A percentile compares a stretch with the other conserved stretches of the same genome.
Evolutionary conservation across 2,113 vertebrate species (phyloP).

Genomic region (Calidris pugnax): DNA sequence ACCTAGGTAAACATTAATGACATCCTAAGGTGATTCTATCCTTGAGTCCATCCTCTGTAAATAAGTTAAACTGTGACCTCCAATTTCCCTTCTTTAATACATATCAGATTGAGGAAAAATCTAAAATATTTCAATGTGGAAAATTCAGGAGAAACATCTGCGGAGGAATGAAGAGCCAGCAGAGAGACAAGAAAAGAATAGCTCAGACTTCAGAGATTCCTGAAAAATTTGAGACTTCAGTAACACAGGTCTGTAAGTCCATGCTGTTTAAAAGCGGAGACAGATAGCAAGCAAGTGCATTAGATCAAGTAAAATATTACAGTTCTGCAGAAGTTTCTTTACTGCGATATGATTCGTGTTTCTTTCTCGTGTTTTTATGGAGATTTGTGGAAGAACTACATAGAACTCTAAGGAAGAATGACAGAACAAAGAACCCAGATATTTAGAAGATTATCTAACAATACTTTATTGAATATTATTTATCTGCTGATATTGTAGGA

Average conservation of each 20-base stretch:
- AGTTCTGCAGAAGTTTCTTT: neutral
- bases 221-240: neutral
- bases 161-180: neutral
- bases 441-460: neutral
- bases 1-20: neutral
- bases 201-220: neutral
- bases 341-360: neutral
- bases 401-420: neutral
- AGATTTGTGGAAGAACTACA: fast-evolving
- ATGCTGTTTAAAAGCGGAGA: neutral
- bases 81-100: neutral
- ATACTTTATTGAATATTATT: neutral
- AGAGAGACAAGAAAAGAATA: neutral
- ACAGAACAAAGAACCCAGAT: fast-evolving
- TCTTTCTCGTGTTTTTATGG: neutral
- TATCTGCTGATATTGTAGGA: neutral
- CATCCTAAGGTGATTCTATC: neutral
- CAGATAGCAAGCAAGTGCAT: fast-evolving
- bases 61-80: neutral
- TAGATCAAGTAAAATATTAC: neutral
- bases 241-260: neutral
- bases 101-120: neutral
- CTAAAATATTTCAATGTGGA: neutral
- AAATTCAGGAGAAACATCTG: neutral
- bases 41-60: neutral